phyloP scores from a whole-genome alignment of 2,797 vertebrate genomes.

The Hirundo rustica region DNA sequence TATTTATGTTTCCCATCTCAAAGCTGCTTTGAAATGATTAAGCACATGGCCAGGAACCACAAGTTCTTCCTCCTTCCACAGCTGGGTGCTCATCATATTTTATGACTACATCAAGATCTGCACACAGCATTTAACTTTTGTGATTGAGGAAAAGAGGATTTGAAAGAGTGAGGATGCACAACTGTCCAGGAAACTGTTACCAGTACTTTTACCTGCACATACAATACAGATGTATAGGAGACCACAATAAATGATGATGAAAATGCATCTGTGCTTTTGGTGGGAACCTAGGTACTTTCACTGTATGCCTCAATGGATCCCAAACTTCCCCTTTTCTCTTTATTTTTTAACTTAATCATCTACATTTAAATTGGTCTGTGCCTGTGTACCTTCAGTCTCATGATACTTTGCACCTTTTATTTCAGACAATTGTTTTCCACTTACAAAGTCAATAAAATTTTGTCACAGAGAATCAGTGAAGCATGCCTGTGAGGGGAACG shows the following conservation, averaged over 20 bases:
- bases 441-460: not conserved
- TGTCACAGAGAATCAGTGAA: not conserved
- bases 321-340: not conserved
- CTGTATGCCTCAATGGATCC: not conserved
- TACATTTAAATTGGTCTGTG: not conserved
- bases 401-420: not conserved
- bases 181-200: not conserved
- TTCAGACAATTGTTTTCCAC: not conserved
- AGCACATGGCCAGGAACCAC: not conserved
- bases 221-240: fast-evolving
- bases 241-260: not conserved
- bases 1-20: constrained; percentile 4
- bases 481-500: not conserved
- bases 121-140: not conserved
- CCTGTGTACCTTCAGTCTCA: not conserved
- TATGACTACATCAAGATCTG: not conserved
- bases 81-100: not conserved
- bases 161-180: not conserved
- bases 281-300: not conserved
- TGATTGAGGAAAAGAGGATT: not conserved
- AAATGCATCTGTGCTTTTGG: not conserved
- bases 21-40: constrained; percentile 7
- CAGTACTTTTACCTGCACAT: not conserved
- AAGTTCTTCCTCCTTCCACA: not conserved
- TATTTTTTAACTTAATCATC: not conserved